Evolutionary conservation across 2,888 invertebrate genomes (phyloP).

Genomic region (Erebia epiphron): DNA sequence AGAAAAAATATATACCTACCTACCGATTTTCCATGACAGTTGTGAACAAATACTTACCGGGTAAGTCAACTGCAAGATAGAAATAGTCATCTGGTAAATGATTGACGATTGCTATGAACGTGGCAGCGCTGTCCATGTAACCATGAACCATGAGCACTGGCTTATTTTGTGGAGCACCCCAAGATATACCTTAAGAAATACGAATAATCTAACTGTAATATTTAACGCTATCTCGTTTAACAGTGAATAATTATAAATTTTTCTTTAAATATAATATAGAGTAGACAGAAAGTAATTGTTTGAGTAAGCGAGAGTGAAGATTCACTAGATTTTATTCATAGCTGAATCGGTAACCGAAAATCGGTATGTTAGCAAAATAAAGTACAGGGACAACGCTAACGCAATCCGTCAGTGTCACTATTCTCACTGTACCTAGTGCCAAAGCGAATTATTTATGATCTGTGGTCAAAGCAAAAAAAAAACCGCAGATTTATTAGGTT

Average conservation of each 20-base stretch:
- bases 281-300: too few relatives aligned
- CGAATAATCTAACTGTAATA: not conserved
- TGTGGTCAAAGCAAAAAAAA: not conserved
- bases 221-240: not conserved
- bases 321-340: not conserved
- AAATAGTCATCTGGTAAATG: slow-evolving; percentile 62
- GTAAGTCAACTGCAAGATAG: slow-evolving; percentile 71
- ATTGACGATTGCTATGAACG: slow-evolving; percentile 78
- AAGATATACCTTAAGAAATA: slow-evolving; percentile 72
- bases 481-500: too few relatives aligned
- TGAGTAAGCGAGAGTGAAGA: too few relatives aligned
- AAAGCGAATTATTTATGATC: not conserved
- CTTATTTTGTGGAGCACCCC: slow-evolving; percentile 72
- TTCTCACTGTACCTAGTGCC: not conserved
- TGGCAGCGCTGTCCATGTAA: slow-evolving; percentile 82
- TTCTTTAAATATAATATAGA: too few relatives aligned
- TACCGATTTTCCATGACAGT: too few relatives aligned
- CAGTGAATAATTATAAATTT: too few relatives aligned
- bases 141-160: slow-evolving; percentile 82
- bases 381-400: not conserved
- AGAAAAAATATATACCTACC: too few relatives aligned
- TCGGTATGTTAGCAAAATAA: not conserved
- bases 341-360: not conserved
- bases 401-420: not conserved
- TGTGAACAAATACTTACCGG: slow-evolving; percentile 52